Evolutionary conservation across 2,888 invertebrate genomes (phyloP).

Genomic region (Timema podura): DNA sequence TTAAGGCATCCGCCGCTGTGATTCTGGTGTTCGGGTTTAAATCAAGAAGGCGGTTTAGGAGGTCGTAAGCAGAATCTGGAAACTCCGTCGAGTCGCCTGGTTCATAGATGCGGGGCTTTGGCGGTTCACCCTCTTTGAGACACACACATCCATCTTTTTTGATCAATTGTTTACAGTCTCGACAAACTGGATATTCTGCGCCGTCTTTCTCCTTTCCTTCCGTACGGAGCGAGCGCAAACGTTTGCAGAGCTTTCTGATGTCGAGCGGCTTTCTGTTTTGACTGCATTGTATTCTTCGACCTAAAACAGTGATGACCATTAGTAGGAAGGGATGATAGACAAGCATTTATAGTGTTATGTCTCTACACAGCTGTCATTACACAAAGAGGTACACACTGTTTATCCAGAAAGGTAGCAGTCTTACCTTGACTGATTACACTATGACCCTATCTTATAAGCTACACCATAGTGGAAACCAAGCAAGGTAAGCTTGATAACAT

Average conservation of each 20-base stretch:
- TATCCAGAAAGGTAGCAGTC: no score
- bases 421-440: no score
- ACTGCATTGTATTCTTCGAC: conserved; percentile 38
- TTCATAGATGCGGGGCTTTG: neutral
- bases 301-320: conserved; percentile 26
- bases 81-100: conserved; percentile 42
- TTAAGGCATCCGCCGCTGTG: conserved; percentile 68
- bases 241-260: conserved; percentile 43
- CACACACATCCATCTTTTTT: conserved; percentile 28
- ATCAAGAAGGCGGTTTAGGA: conserved; percentile 67
- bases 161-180: conserved; percentile 30
- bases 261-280: conserved; percentile 39
- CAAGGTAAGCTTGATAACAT: no score
- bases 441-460: no score
- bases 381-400: neutral
- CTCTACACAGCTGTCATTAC: neutral
- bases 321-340: no score
- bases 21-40: conserved; percentile 72
- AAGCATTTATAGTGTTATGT: conserved; percentile 9
- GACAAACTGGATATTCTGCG: conserved; percentile 22
- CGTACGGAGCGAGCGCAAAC: conserved; percentile 37
- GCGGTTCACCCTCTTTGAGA: neutral
- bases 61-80: conserved; percentile 69
- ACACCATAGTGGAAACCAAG: no score
- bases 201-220: conserved; percentile 10